These are phyloP conservation scores for Apocheima hispidaria DNA, from an alignment of 2,888 invertebrate species.

Conservation along the genomic window DNA sequence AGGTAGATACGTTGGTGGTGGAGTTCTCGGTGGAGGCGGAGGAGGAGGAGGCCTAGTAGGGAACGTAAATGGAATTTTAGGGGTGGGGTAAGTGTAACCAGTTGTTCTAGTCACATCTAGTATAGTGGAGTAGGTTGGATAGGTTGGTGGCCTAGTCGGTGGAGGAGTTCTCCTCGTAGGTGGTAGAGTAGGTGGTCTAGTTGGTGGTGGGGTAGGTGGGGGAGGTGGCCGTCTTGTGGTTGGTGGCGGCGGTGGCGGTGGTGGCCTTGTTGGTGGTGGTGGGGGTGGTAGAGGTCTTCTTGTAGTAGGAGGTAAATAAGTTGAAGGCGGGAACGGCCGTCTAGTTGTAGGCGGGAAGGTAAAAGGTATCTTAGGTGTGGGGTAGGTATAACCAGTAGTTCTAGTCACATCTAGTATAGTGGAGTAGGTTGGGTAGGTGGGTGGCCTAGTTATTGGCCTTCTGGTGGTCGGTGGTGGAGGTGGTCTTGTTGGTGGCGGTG, in stretches of 20 bases:
- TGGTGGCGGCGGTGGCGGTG: conserved; percentile 35
- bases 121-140: conserved; percentile 43
- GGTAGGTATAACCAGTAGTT: conserved; percentile 63
- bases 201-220: conserved; percentile 38
- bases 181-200: conserved; percentile 46
- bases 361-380: conserved; percentile 51
- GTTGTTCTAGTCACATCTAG: conserved; percentile 53
- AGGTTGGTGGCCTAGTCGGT: conserved; percentile 42
- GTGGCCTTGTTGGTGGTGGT: conserved; percentile 44
- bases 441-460: conserved; percentile 36
- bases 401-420: conserved; percentile 43
- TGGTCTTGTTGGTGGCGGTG: conserved; percentile 41
- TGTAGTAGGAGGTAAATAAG: conserved; percentile 43
- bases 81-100: conserved; percentile 61
- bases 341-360: conserved; percentile 47
- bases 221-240: conserved; percentile 39
- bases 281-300: conserved; percentile 44
- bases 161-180: conserved; percentile 48
- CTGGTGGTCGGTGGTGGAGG: conserved; percentile 36
- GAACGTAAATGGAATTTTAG: conserved; percentile 49
- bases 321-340: conserved; percentile 44
- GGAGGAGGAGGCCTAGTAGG: conserved; percentile 40
- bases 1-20: conserved; percentile 40
- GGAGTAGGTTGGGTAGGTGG: conserved; percentile 37
- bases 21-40: conserved; percentile 36